Evolutionary conservation across 2,888 invertebrate genomes (phyloP), one percentile per base, ranked within the genome.

Genomic region (Cordilura impudica): DNA sequence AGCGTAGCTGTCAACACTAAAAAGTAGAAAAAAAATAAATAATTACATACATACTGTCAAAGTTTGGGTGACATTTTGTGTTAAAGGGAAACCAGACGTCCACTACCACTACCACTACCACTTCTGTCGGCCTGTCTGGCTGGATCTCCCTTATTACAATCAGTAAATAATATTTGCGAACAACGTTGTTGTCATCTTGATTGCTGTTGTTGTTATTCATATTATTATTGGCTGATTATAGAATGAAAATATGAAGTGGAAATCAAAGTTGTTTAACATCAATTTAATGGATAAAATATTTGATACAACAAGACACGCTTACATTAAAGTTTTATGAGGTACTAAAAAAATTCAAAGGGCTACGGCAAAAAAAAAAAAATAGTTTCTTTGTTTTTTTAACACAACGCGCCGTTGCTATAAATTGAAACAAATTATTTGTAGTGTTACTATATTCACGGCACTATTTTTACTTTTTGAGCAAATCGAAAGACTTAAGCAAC

Each of bases 61-160:
- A 79, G 71, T 75, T 75, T 69, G 31, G 71, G 8, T 79, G 79
- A 79, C 79, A 79, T 72, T 79, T 67, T 63, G 71, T 63, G 75
- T 75, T 75, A 79, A 63, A 71, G 66, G 66, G 66, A 79, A 71
- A 35, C 35, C 35, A 16, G 21, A 16, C 18, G 4, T 26, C 16
- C 35, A 12, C 26, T 54, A 53, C 49, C 29, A 18, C n/a, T n/a
- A 21, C 21, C n/a, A 14, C 35, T 16, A 56, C n/a, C 21, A 49
- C 66, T 74, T 51, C 49, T 58, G 65, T 56, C 56, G 35, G 54
- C 10, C 19, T 43, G 16, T 12, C 45, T 23, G 58, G n/a, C 18
- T 21, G 47, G 45, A 1, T 14, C 7, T 16, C 51, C 65, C 60
- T 69, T 66, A 58, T 51, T 66, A 23, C 70, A 69, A 77, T 76